Evolutionary conservation across 2,888 invertebrate species (phyloP).

Genomic region (Acronicta aceris): DNA sequence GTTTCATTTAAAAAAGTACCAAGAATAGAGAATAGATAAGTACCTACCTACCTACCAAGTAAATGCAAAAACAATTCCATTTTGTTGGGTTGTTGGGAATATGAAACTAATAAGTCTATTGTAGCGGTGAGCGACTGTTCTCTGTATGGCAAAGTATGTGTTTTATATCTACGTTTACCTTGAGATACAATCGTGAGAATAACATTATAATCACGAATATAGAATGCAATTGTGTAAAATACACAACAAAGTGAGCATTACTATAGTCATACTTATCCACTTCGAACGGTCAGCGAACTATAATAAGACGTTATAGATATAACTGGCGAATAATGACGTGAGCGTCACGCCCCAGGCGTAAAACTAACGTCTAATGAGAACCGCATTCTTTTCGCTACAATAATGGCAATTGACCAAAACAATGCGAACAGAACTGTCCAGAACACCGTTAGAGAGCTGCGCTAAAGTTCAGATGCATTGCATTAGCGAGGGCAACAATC

Average conservation of each 20-base stretch:
- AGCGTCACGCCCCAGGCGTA: slow-evolving; percentile 46
- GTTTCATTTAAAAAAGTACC: slow-evolving; percentile 24
- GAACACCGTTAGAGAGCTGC: slow-evolving; percentile 78
- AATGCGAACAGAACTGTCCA: slow-evolving; percentile 72
- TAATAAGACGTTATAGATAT: slow-evolving; percentile 44
- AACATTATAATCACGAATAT: slow-evolving; percentile 29
- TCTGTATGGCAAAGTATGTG: slow-evolving; percentile 42
- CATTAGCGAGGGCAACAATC: slow-evolving; percentile 81
- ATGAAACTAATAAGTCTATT: slow-evolving; percentile 33
- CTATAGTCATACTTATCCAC: slow-evolving; percentile 30
- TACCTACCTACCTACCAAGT: too few relatives aligned
- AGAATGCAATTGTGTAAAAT: slow-evolving; percentile 33
- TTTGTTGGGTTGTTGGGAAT: slow-evolving; percentile 48
- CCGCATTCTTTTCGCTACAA: slow-evolving; percentile 51
- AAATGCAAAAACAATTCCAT: slow-evolving; percentile 42
- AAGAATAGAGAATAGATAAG: slow-evolving; percentile 40
- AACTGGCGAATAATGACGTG: slow-evolving; percentile 38
- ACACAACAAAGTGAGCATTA: slow-evolving; percentile 21
- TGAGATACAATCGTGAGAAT: slow-evolving; percentile 54
- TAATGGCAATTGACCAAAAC: slow-evolving; percentile 73
- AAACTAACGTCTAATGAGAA: slow-evolving; percentile 51
- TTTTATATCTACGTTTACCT: slow-evolving; percentile 46
- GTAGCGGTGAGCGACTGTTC: slow-evolving; percentile 31
- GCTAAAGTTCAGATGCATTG: slow-evolving; percentile 68
- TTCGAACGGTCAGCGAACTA: slow-evolving; percentile 47